Evolutionary conservation across 2,888 invertebrate genomes (phyloP).

Genomic region (Trilocha varians): DNA sequence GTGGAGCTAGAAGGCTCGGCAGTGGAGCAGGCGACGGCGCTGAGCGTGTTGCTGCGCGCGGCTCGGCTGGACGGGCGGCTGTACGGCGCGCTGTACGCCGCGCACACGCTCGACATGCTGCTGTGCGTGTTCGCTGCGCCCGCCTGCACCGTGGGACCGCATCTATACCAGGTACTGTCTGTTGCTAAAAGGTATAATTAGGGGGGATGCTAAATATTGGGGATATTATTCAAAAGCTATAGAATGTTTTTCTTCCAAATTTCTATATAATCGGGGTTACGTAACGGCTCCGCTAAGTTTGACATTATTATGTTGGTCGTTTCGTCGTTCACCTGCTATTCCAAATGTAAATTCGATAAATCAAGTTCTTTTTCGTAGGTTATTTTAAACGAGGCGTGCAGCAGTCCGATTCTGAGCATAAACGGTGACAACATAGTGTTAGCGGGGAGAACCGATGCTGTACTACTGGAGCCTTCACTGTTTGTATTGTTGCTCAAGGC

Average conservation of each 20-base stretch:
- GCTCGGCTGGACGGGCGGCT: conserved; percentile 75
- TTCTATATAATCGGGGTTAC: no score
- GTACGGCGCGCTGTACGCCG: conserved; percentile 72
- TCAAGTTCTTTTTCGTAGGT: conserved; percentile 41
- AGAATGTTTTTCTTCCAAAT: no score
- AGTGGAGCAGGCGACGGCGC: conserved; percentile 75
- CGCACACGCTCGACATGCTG: conserved; percentile 72
- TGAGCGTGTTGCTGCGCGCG: conserved; percentile 73
- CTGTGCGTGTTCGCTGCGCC: conserved; percentile 76
- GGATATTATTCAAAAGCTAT: no score
- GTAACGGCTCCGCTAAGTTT: no score
- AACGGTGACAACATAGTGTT: conserved; percentile 42
- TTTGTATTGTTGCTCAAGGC: conserved; percentile 64
- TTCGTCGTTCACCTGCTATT: no score
- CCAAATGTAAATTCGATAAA: not conserved
- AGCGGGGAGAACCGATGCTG: conserved; percentile 53
- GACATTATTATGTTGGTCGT: no score
- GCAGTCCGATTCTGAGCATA: conserved; percentile 53
- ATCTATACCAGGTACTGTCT: conserved; percentile 72
- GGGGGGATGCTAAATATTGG: no score
- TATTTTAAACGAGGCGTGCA: conserved; percentile 78
- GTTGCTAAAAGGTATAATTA: no score
- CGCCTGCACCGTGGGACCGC: conserved; percentile 70
- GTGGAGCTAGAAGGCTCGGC: conserved; percentile 76
- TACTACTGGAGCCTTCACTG: conserved; percentile 70